Percentiles rank a stretch among this genome's conserved stretches.
phyloP scores from a whole-genome alignment of 2,113 vertebrate genomes.

The Alethe diademata region DNA sequence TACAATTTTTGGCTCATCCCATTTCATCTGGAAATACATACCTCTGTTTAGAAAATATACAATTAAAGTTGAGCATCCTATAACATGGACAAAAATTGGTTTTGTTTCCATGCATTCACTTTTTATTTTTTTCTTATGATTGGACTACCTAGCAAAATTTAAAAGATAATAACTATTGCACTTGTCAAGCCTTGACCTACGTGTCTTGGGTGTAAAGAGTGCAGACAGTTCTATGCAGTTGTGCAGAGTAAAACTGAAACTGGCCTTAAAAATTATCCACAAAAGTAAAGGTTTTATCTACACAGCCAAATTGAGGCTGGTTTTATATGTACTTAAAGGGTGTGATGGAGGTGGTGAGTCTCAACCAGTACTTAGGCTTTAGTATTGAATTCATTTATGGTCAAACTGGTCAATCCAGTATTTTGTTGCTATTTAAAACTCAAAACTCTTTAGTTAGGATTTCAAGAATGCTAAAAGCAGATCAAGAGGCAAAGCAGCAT shows the following conservation, averaged over 20 bases:
- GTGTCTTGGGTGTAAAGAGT: background rate
- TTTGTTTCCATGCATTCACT: background rate
- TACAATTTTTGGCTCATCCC: background rate
- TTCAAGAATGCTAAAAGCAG: background rate
- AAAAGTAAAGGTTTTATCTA: background rate
- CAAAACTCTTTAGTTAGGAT: background rate
- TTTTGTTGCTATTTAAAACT: conserved; percentile 3
- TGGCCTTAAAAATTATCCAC: background rate
- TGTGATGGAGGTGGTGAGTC: background rate
- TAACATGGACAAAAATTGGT: background rate
- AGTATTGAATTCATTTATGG: background rate
- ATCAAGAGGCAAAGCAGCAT: background rate
- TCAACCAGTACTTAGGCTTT: background rate
- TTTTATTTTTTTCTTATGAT: background rate
- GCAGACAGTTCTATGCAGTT: background rate
- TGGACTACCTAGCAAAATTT: background rate
- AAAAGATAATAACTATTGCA: background rate
- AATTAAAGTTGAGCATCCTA: background rate
- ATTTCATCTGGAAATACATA: background rate
- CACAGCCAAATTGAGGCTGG: background rate
- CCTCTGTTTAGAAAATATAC: background rate
- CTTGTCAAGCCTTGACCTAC: background rate
- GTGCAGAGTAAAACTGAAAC: background rate
- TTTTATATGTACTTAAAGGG: background rate
- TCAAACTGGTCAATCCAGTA: background rate